These are phyloP conservation scores for Dascillus cervinus DNA, from an alignment of 2,888 invertebrate species.

Conservation along the genomic window DNA sequence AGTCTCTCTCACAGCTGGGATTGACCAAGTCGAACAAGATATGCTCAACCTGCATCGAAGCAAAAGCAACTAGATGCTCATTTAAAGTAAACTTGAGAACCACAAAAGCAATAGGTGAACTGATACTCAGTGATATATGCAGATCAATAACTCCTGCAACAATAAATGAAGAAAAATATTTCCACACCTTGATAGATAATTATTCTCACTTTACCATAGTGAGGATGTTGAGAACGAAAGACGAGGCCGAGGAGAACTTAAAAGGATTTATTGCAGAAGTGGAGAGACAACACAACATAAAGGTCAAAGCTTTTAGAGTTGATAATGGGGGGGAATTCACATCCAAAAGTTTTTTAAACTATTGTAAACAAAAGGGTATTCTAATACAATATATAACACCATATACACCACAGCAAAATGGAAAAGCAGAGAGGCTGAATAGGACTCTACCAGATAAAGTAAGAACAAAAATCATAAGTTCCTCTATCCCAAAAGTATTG, in stretches of 20 bases:
- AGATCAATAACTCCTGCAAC: slow-evolving; percentile 1
- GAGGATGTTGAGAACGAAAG: neutral
- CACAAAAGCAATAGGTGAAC: slow-evolving; percentile 1
- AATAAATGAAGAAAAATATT: slow-evolving; percentile 3
- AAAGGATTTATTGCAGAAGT: slow-evolving; percentile 4
- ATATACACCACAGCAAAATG: slow-evolving; percentile 7
- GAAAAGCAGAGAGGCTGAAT: no score
- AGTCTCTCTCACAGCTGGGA: neutral
- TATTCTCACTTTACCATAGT: neutral
- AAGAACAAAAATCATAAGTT: slow-evolving; percentile 7
- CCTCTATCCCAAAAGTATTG: no score
- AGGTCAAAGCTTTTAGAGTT: slow-evolving; percentile 2
- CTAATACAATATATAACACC: slow-evolving; percentile 5
- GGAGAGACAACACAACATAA: slow-evolving; percentile 5
- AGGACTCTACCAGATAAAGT: slow-evolving; percentile 4
- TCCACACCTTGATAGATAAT: neutral
- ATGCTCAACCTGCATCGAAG: neutral
- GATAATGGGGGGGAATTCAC: slow-evolving; percentile 4
- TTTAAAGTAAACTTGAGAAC: no score
- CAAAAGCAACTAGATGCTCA: slow-evolving; percentile 2
- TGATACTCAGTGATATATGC: slow-evolving; percentile 1
- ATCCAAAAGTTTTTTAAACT: slow-evolving; percentile 5
- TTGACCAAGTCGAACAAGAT: neutral
- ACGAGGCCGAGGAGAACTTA: slow-evolving; percentile 4
- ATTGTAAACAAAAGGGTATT: slow-evolving; percentile 5